Evolutionary conservation across 2,797 vertebrate species (phyloP).

Genomic region (Pseudomugil tenellus): DNA sequence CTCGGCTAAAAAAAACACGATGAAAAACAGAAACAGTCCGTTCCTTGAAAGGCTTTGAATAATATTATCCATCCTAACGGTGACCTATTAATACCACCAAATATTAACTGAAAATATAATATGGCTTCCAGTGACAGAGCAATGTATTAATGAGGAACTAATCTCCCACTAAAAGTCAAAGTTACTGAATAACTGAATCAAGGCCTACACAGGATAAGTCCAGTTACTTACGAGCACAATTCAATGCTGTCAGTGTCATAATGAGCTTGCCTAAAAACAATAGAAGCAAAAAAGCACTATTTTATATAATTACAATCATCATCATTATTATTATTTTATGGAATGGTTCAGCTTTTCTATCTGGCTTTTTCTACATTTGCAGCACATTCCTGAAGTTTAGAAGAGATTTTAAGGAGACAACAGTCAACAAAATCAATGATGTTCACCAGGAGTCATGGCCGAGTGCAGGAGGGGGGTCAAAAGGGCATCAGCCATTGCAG

Average conservation of each 20-base stretch:
- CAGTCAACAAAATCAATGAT: neutral
- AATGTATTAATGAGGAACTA: neutral
- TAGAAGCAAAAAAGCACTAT: no score
- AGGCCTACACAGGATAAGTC: neutral
- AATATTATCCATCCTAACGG: no score
- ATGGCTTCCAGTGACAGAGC: neutral
- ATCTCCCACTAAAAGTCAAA: neutral
- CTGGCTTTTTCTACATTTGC: neutral
- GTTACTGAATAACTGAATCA: conserved; percentile 27
- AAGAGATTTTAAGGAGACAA: no score
- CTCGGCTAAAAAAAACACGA: neutral
- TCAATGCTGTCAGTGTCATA: neutral
- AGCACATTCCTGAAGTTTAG: no score
- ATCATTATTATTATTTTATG: neutral
- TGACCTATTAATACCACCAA: no score
- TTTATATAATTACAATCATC: neutral
- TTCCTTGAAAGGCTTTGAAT: neutral
- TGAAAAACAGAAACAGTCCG: neutral
- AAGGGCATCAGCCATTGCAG: no score
- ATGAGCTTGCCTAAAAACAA: no score
- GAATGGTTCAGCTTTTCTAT: neutral
- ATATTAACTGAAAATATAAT: neutral
- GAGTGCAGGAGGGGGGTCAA: no score
- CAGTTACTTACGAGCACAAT: neutral
- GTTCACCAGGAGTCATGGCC: neutral